A percentile compares a stretch with the other conserved stretches of the same genome.
phyloP scores from a whole-genome alignment of 2,888 invertebrate genomes.

The Catocala sponsa region DNA sequence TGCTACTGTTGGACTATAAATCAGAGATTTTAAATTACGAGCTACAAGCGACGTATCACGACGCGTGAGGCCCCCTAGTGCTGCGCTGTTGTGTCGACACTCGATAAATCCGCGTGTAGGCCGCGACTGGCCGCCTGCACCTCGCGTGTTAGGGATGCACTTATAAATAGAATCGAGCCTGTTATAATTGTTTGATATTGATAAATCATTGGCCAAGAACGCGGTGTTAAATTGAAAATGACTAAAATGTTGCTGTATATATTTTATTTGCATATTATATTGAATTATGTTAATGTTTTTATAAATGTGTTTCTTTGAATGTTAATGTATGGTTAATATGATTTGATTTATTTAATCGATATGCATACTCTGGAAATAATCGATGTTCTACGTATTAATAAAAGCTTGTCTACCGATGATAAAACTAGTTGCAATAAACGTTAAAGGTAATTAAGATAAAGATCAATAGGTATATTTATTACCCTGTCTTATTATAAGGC shows the following conservation, averaged over 20 bases:
- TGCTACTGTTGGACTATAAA: slow-evolving; percentile 87
- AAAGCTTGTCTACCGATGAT: too few species aligned
- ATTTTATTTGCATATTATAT: slow-evolving; percentile 18
- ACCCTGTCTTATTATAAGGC: too few species aligned
- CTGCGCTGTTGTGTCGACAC: slow-evolving; percentile 82
- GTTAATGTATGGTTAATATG: not conserved
- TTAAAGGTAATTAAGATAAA: too few species aligned
- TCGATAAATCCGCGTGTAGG: slow-evolving; percentile 71
- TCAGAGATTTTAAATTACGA: slow-evolving; percentile 87
- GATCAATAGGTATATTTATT: too few species aligned
- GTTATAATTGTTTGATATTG: slow-evolving; percentile 61
- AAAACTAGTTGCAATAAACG: too few species aligned
- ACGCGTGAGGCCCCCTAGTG: slow-evolving; percentile 88
- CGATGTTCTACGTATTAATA: too few species aligned
- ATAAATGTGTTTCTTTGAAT: slow-evolving; percentile 17
- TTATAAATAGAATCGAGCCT: slow-evolving; percentile 55
- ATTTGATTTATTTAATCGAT: not conserved
- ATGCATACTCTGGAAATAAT: too few species aligned
- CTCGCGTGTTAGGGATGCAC: slow-evolving; percentile 56
- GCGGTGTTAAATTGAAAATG: slow-evolving; percentile 49
- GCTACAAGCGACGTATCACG: slow-evolving; percentile 80
- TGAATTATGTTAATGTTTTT: slow-evolving; percentile 33
- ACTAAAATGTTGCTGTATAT: slow-evolving; percentile 35
- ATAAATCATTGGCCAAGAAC: slow-evolving; percentile 56
- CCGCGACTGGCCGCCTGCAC: slow-evolving; percentile 21